Conservation (phyloP, 2,888 invertebrate genomes). For the Drosophila vallismaia region DNA sequence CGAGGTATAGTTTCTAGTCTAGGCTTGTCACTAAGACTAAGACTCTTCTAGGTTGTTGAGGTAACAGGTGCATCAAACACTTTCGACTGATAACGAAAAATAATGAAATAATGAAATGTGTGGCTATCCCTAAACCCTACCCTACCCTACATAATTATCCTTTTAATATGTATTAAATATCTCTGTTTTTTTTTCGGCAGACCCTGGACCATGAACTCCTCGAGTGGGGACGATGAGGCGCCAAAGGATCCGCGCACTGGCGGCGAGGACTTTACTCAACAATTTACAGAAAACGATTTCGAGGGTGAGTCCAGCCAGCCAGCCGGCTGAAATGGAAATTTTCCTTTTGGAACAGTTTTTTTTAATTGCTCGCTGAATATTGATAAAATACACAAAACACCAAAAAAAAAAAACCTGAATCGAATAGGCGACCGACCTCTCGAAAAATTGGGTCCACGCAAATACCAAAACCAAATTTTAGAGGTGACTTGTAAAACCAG, state of each 20-base stretch:
- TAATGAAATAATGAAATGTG: too few relatives aligned
- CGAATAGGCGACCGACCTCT: not conserved
- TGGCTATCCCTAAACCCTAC: not conserved
- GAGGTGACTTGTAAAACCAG: constrained; percentile 35
- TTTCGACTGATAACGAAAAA: constrained; percentile 7
- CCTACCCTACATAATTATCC: constrained; percentile 6
- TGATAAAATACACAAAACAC: constrained; percentile 2
- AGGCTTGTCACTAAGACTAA: not conserved
- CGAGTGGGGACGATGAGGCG: constrained; percentile 89
- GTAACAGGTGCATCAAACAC: not conserved
- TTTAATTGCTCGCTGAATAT: constrained; percentile 17
- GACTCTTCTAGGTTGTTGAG: not conserved
- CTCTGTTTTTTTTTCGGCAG: constrained; percentile 79
- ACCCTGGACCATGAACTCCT: constrained; percentile 86
- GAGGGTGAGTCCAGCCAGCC: constrained; percentile 87
- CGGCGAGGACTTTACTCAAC: constrained; percentile 88
- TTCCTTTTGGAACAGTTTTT: constrained; percentile 1
- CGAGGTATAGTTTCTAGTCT: not conserved
- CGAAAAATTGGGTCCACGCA: constrained; percentile 9
- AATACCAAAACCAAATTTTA: constrained; percentile 5
- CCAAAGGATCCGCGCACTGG: constrained; percentile 94
- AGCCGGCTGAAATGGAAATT: constrained; percentile 8
- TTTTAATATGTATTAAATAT: constrained; percentile 7
- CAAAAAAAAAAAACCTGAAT: constrained; percentile 20
- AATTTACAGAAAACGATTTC: constrained; percentile 94